phyloP scores from a whole-genome alignment of 1,140 invertebrate species.

The Melipona quadrifasciata region DNA sequence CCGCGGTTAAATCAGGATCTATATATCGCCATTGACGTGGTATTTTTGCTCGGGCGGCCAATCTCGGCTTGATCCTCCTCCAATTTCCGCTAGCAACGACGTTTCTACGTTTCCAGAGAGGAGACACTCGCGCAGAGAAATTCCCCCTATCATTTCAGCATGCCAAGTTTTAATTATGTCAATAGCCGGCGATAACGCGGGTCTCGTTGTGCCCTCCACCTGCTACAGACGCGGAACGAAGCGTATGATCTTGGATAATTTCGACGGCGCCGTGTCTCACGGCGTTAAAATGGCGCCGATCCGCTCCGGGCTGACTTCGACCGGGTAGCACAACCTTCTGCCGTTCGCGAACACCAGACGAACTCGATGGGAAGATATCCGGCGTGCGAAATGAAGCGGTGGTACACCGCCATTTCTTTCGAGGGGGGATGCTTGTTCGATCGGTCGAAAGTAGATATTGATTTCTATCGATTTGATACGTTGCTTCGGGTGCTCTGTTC shows the following conservation, averaged over 20 bases:
- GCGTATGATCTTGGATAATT: background rate
- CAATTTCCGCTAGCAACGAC: background rate
- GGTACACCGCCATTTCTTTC: too few relatives aligned
- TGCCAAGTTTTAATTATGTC: background rate
- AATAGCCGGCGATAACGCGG: background rate
- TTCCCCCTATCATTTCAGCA: background rate
- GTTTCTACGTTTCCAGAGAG: background rate
- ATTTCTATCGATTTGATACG: background rate
- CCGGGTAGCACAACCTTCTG: background rate
- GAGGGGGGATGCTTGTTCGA: background rate
- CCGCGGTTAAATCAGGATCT: too few relatives aligned
- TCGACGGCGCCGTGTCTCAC: background rate
- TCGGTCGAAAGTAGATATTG: background rate
- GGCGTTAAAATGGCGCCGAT: background rate
- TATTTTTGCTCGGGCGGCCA: too few relatives aligned
- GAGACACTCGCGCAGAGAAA: background rate
- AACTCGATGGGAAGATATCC: background rate
- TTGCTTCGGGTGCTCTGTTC: background rate
- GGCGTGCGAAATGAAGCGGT: conserved; percentile 2
- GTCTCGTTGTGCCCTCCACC: background rate
- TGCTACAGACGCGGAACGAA: background rate
- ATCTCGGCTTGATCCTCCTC: background rate
- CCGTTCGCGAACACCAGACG: background rate
- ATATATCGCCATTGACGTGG: too few relatives aligned
- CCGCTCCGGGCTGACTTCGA: background rate